phyloP scores from a whole-genome alignment of 1,140 invertebrate genomes.

The Camponotus pennsylvanicus region DNA sequence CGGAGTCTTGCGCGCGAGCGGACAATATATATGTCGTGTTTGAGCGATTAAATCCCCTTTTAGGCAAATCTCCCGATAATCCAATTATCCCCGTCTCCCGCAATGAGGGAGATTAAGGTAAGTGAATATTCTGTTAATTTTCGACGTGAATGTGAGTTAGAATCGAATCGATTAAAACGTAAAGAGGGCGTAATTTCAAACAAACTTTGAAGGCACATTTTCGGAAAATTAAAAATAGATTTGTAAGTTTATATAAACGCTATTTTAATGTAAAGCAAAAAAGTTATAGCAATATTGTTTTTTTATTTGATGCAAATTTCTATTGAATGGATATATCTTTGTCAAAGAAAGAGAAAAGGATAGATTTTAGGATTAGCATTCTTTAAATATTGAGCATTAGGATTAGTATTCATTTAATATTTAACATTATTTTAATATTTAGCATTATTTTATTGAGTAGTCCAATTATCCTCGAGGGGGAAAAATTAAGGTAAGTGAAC shows the following conservation, averaged over 20 bases:
- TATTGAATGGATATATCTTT: too few species aligned
- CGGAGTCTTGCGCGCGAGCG: background rate
- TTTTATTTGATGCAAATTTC: too few species aligned
- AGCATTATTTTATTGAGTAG: background rate
- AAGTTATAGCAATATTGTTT: too few species aligned
- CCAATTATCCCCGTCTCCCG: background rate
- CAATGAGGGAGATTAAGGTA: constrained; percentile 5
- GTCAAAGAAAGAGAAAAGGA: too few species aligned
- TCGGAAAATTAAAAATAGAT: background rate
- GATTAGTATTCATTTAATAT: too few species aligned
- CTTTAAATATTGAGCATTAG: too few species aligned
- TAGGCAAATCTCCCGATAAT: constrained; percentile 8
- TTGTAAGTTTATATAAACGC: background rate
- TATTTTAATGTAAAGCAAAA: too few species aligned
- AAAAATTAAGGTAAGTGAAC: constrained; percentile 27
- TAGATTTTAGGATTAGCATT: too few species aligned
- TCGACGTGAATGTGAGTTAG: background rate
- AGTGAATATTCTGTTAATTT: constrained; percentile 32
- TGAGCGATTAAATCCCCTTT: constrained; percentile 10
- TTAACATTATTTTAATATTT: too few species aligned
- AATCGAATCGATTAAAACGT: background rate
- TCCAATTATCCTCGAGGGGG: background rate
- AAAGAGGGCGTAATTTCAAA: background rate
- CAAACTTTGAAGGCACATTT: background rate
- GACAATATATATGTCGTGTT: background rate